phyloP scores from a whole-genome alignment of 2,113 vertebrate genomes.

The Ploceus nigricollis region DNA sequence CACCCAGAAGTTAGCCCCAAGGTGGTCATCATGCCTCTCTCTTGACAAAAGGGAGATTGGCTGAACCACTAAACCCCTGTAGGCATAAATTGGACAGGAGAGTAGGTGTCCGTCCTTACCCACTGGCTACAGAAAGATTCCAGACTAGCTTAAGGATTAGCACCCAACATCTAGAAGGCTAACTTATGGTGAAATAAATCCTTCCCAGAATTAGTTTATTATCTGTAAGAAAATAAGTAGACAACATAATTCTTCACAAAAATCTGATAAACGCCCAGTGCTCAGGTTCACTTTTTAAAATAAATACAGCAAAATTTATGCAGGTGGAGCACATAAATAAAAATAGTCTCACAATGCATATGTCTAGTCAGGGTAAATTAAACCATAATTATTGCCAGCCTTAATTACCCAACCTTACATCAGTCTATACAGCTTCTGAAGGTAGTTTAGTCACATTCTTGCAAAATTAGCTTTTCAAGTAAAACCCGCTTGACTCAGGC shows the following conservation, averaged over 20 bases:
- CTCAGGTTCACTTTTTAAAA: background rate
- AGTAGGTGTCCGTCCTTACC: background rate
- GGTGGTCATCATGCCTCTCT: background rate
- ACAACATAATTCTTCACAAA: background rate
- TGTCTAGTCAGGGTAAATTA: background rate
- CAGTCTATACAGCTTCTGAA: background rate
- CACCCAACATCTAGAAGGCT: background rate
- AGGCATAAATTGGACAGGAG: background rate
- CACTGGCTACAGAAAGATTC: background rate
- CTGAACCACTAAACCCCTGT: background rate
- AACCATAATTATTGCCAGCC: background rate
- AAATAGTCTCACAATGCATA: background rate
- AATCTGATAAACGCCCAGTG: background rate
- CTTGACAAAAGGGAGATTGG: background rate
- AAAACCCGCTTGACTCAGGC: background rate
- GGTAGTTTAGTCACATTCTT: background rate
- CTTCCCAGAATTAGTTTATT: background rate
- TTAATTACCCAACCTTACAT: background rate
- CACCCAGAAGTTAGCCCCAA: background rate
- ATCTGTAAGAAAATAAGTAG: background rate
- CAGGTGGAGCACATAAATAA: background rate
- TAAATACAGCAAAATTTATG: background rate
- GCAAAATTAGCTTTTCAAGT: background rate
- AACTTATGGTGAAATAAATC: background rate
- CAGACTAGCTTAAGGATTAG: background rate